These are phyloP conservation scores for Pterocles orientalis DNA, from an alignment of 2,113 vertebrate species.

Conservation along the genomic window DNA sequence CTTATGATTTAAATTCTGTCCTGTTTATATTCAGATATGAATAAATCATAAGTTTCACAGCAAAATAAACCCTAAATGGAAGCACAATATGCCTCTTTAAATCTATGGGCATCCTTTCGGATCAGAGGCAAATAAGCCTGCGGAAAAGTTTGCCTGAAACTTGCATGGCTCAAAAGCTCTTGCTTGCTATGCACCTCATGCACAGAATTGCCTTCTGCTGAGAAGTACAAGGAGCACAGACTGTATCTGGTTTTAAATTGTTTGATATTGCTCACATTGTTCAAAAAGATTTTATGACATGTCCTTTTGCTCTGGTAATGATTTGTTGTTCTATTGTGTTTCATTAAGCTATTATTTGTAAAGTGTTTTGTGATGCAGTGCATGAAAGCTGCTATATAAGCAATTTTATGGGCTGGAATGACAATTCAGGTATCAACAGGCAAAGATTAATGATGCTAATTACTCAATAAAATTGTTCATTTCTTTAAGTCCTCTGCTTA, in stretches of 20 bases:
- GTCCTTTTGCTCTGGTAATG: conserved; percentile 51
- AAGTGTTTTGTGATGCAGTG: conserved; percentile 35
- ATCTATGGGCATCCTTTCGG: not conserved
- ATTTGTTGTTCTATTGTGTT: conserved; percentile 45
- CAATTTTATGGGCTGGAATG: conserved; percentile 32
- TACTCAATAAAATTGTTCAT: conserved; percentile 39
- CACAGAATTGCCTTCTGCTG: conserved; percentile 2
- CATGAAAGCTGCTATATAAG: conserved; percentile 24
- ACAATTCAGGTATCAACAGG: conserved; percentile 40
- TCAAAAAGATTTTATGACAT: conserved; percentile 40
- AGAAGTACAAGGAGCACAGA: not conserved
- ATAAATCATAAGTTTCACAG: not conserved
- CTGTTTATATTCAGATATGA: not conserved
- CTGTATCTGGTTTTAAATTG: not conserved
- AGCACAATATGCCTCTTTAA: not conserved
- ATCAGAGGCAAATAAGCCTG: not conserved
- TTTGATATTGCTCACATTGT: not conserved
- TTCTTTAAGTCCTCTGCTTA: conserved; percentile 28
- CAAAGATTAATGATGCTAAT: conserved; percentile 53
- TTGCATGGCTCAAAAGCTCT: not conserved
- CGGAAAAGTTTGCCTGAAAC: not conserved
- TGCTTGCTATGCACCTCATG: conserved; percentile 21
- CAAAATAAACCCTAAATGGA: not conserved
- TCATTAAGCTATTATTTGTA: conserved; percentile 63
- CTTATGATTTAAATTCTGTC: not conserved